Evolutionary conservation across 2,888 invertebrate genomes (phyloP), one percentile per base, ranked within the genome.

Genomic region (Epistrophella euchroma): DNA sequence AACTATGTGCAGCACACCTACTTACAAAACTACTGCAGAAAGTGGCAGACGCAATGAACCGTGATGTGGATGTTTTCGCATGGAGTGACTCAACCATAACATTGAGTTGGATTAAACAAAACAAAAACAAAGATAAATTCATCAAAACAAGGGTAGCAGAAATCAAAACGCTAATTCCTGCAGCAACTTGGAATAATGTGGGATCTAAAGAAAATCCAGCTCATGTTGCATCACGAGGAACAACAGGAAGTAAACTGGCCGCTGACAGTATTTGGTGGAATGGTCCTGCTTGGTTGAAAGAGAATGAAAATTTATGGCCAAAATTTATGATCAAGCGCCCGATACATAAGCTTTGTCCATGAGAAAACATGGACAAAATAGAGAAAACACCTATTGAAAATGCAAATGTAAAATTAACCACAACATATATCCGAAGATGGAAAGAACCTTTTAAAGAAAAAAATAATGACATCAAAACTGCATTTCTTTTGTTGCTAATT

Each of bases 81-180:
- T 40, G 40, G 40, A 40, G 40, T 40, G 40, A 40, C 40, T 40
- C 40, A 40, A 40, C 40, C 15, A 40, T 40, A 40, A 40, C 40
- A 40, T 40, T 40, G 40, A 40, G 4, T 43, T 43, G 43, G n/a
- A 43, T 43, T 43, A 43, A 5, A 43, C 43, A 43, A 43, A 43
- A n/a, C 43, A 43, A n/a, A 43, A 43, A 43, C 43, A 43, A 43
- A 43, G 43, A 43, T 43, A 43, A 43, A n/a, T 43, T 43, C 43
- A 43, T 43, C n/a, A 43, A 4, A 43, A 43, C 15, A 5, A 43
- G 43, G 15, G 43, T 43, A 43, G 43, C 2, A 43, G 43, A 43
- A 43, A 43, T 43, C 43, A 43, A 43, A 43, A 43, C 43, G 6
- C 15, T 43, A 43, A 15, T 2, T 4, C 43, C 43, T 43, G 43